Evolutionary conservation across 1,140 invertebrate genomes (phyloP), one percentile per base, ranked within the genome.

Genomic region (Drosophila triauraria): DNA sequence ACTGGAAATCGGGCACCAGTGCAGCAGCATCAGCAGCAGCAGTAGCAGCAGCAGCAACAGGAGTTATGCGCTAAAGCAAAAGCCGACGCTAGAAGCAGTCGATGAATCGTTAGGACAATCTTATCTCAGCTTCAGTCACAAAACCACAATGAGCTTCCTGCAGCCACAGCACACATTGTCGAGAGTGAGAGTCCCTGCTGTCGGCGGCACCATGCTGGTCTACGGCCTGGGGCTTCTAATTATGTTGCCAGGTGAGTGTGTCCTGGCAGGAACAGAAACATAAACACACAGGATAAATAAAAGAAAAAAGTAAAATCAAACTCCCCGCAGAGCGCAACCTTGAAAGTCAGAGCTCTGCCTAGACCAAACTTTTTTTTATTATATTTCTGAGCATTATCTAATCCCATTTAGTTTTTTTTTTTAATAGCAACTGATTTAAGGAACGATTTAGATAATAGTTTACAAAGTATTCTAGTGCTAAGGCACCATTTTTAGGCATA

Each of bases 191-290:
- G 53, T 58, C n/a, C 38, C 79, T 20, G 32, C 47, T 10, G 62
- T 48, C 17, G 46, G 65, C 50, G 46, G 63, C n/a, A 74, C 35
- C 20, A 74, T 85, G 83, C 63, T 90, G 62, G 70, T 60, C 46
- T 90, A 80, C 71, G 65, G 65, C 23, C 65, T 88, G 48, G 85
- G 69, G 57, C 46, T 84, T 20, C 65, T 88, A 46, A 78, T 85
- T 63, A 48, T 88, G 54, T 64, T 88, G 75, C 84, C 84, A 84
- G 84, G 84, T 88, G 35, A 87, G 84, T 80, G 53, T 23, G 17
- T 15, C 17, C 32, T 2, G 13, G 20, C 35, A 15, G 32, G 23
- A 54, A 25, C 38, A 38, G 51, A 23, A 54, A 23, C 40, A 40
- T 35, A 13, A 27, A 30, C 35, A 46, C 32, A 48, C 43, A 48